Conservation (phyloP, 2,888 invertebrate genomes). For the Aphrophora alni region DNA sequence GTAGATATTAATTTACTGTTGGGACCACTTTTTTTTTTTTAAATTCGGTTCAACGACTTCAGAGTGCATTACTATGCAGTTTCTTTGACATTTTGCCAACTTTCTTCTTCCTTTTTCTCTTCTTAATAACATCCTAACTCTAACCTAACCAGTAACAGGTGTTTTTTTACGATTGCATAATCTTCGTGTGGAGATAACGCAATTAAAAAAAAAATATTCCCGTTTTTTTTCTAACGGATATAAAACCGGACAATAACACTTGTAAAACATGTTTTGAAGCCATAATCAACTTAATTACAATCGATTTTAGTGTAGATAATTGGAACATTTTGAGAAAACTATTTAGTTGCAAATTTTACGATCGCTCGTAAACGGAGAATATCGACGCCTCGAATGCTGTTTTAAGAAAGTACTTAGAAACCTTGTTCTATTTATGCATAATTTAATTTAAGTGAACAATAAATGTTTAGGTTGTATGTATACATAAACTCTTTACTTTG, state of each 20-base stretch:
- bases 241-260: neutral
- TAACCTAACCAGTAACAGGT: no score
- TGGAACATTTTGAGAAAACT: neutral
- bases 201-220: no score
- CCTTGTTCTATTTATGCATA: neutral
- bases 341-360: neutral
- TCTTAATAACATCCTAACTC: neutral
- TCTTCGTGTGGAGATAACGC: no score
- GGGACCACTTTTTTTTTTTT: no score
- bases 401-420: neutral
- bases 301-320: neutral
- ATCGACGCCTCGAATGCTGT: neutral
- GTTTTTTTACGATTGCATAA: no score
- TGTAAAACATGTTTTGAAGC: neutral
- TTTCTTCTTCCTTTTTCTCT: constrained; percentile 20
- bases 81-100: neutral
- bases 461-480: no score
- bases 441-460: neutral
- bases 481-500: no score
- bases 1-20: no score
- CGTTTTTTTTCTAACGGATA: neutral
- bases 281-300: neutral
- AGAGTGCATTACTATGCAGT: no score
- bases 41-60: no score
- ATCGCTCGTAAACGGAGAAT: neutral